phyloP scores from a whole-genome alignment of 2,888 invertebrate species.

The Tipula confusa region DNA sequence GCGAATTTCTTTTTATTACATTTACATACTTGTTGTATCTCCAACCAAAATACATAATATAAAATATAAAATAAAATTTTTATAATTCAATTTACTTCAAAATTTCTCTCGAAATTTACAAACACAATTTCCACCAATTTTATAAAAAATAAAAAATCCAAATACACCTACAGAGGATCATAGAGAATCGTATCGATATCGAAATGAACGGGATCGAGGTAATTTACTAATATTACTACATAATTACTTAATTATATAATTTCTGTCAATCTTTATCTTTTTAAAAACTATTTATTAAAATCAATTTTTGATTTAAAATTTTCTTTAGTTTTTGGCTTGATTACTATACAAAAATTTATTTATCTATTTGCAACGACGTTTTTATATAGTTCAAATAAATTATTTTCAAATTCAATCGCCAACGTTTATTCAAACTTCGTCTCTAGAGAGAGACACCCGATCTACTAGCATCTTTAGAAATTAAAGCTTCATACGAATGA shows the following conservation, averaged over 20 bases:
- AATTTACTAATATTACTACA: conserved; percentile 45
- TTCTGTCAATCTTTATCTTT: background rate
- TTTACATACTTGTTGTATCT: background rate
- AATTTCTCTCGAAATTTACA: background rate
- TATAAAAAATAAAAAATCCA: conserved; percentile 35
- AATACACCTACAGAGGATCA: conserved; percentile 33
- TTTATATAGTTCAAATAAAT: background rate
- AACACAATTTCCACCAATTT: conserved; percentile 27
- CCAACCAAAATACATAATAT: too few relatives aligned
- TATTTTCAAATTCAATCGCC: background rate
- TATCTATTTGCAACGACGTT: background rate
- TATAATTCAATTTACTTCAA: conserved; percentile 13
- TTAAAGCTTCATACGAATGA: too few relatives aligned
- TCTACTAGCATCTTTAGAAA: too few relatives aligned
- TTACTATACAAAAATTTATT: background rate
- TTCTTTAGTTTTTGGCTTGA: background rate
- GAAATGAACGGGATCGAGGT: conserved; percentile 70
- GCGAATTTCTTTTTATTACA: background rate
- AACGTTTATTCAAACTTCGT: too few relatives aligned
- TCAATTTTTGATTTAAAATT: background rate
- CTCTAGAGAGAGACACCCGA: too few relatives aligned
- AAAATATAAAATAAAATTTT: background rate
- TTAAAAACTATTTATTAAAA: background rate
- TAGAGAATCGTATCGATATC: conserved; percentile 51
- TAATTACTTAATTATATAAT: conserved; percentile 14